phyloP scores from a whole-genome alignment of 2,113 vertebrate genomes.

The Chionodraco myersi region DNA sequence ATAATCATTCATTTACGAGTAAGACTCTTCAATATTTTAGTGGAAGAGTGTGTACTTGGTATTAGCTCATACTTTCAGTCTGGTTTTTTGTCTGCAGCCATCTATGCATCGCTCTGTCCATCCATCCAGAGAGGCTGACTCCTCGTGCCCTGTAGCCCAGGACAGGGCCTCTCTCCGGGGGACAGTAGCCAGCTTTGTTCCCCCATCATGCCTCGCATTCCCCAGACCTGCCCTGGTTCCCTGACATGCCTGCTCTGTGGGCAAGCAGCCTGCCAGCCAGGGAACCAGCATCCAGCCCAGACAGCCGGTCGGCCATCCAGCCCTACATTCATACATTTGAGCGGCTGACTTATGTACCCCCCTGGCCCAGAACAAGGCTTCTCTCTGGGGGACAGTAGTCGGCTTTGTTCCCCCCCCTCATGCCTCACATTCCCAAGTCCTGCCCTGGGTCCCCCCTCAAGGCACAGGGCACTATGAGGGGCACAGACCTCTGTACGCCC shows the following conservation, averaged over 20 bases:
- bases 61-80: constrained; percentile 8
- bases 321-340: constrained; percentile 69
- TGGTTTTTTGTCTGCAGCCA: constrained; percentile 31
- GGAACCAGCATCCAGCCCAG: constrained; percentile 63
- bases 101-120: constrained; percentile 35
- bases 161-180: constrained; percentile 73
- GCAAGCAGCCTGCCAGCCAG: constrained; percentile 55
- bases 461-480: constrained; percentile 72
- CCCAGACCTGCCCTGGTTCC: constrained; percentile 73
- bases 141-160: constrained; percentile 64
- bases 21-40: not conserved
- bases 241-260: constrained; percentile 66
- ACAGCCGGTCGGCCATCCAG: constrained; percentile 53
- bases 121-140: constrained; percentile 60
- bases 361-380: constrained; percentile 74
- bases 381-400: constrained; percentile 83
- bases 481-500: constrained; percentile 52
- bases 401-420: constrained; percentile 80
- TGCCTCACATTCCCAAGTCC: constrained; percentile 82
- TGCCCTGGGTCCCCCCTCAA: constrained; percentile 75
- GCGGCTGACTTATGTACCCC: constrained; percentile 72
- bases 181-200: constrained; percentile 84
- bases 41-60: not conserved
- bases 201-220: constrained; percentile 81
- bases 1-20: too few relatives aligned